phyloP scores from a whole-genome alignment of 2,888 invertebrate species.

The Monochamus alternatus region DNA sequence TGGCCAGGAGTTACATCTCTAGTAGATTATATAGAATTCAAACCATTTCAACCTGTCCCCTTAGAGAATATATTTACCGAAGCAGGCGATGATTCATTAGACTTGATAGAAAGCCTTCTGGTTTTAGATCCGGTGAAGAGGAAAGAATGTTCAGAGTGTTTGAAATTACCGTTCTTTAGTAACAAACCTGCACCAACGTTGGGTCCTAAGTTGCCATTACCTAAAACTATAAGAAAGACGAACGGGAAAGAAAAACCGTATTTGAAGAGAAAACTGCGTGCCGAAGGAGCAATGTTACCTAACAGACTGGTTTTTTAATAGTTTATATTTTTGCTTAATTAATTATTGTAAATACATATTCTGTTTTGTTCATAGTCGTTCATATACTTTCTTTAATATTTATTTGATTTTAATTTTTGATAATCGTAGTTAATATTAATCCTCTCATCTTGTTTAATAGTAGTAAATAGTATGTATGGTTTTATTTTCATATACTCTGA shows the following conservation, averaged over 20 bases:
- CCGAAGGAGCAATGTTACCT: conserved; percentile 80
- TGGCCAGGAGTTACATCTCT: conserved; percentile 91
- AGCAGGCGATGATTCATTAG: conserved; percentile 91
- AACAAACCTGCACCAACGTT: conserved; percentile 92
- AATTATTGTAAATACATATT: no score
- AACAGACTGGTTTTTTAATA: conserved; percentile 79
- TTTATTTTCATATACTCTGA: no score
- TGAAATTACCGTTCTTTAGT: conserved; percentile 92
- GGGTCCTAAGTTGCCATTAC: conserved; percentile 88
- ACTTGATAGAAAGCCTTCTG: conserved; percentile 84
- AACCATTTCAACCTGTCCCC: conserved; percentile 87
- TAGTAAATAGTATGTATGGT: no score
- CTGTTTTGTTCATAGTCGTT: no score
- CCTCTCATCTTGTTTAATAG: no score
- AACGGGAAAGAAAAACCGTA: conserved; percentile 79
- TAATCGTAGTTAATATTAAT: no score
- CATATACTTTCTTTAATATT: no score
- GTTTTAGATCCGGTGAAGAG: conserved; percentile 88
- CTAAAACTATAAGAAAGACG: conserved; percentile 76
- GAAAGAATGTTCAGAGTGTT: conserved; percentile 86
- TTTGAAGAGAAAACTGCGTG: conserved; percentile 84
- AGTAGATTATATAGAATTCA: conserved; percentile 95
- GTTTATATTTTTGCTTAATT: neutral
- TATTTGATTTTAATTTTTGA: no score
- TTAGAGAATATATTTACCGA: conserved; percentile 96